Evolutionary conservation across 1,140 invertebrate genomes (phyloP).

Genomic region (Myzus persicae): DNA sequence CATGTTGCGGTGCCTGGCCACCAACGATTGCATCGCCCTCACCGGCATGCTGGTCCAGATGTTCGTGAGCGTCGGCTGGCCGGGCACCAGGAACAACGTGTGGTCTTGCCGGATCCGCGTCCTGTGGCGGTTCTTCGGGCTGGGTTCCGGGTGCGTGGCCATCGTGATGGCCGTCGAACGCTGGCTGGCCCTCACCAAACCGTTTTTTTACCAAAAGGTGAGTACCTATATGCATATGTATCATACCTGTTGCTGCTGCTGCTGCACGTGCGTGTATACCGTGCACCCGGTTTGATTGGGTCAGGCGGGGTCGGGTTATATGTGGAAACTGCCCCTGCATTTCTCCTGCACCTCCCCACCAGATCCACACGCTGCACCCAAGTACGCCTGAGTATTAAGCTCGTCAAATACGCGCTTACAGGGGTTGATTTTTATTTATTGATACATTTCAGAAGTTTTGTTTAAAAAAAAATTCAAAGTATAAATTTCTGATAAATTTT

Average conservation of each 20-base stretch:
- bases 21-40: conserved; percentile 79
- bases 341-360: too few relatives aligned
- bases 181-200: conserved; percentile 83
- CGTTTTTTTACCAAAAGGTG: conserved; percentile 90
- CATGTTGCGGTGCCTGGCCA: conserved; percentile 79
- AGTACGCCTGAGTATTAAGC: too few relatives aligned
- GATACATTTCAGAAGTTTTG: too few relatives aligned
- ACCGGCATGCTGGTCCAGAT: conserved; percentile 68
- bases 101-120: conserved; percentile 75
- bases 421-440: too few relatives aligned
- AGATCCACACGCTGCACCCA: background rate
- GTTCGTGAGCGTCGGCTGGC: conserved; percentile 69
- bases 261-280: background rate
- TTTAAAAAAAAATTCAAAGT: too few relatives aligned
- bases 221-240: conserved; percentile 57
- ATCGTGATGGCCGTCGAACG: conserved; percentile 86
- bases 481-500: too few relatives aligned
- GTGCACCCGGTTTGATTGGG: too few relatives aligned
- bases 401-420: too few relatives aligned
- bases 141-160: conserved; percentile 86
- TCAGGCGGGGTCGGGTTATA: background rate
- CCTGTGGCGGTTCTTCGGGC: conserved; percentile 79
- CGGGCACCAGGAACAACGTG: conserved; percentile 63
- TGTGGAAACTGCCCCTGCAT: background rate
- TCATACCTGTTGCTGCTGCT: background rate